A percentile compares a stretch with the other conserved stretches of the same genome.
Evolutionary conservation across 1,140 invertebrate genomes (phyloP).

Genomic region (Saxidomus purpurata): DNA sequence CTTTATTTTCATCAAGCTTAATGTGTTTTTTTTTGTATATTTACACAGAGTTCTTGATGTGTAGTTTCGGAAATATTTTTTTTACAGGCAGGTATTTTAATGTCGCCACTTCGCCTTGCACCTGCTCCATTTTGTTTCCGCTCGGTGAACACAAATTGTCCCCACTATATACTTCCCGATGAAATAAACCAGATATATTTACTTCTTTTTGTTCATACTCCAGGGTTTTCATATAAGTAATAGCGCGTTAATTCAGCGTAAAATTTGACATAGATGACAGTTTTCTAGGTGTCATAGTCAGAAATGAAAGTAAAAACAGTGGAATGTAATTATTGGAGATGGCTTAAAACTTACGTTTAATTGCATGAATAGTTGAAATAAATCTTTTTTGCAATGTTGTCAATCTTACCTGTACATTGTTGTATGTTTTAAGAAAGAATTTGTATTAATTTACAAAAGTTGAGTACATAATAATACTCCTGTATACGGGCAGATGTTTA

Average conservation of each 20-base stretch:
- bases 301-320: neutral
- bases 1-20: too few species aligned
- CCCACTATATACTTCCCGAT: constrained; percentile 16
- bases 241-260: neutral
- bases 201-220: neutral
- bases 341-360: neutral
- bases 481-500: too few species aligned
- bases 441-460: too few species aligned
- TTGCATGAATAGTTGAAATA: too few species aligned
- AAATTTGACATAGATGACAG: constrained; percentile 26
- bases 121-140: constrained; percentile 33
- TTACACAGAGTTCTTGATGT: too few species aligned
- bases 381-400: too few species aligned
- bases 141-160: constrained; percentile 32
- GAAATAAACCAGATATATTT: constrained; percentile 32
- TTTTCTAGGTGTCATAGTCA: neutral
- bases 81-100: constrained; percentile 23
- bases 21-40: too few species aligned
- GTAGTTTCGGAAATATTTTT: too few species aligned
- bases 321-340: neutral
- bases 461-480: too few species aligned
- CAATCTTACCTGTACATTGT: too few species aligned
- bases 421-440: too few species aligned
- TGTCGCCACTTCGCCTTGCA: constrained; percentile 32
- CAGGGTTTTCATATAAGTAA: neutral